Conservation (phyloP, 2,113 vertebrate genomes). For the Colistium nudipinnis region DNA sequence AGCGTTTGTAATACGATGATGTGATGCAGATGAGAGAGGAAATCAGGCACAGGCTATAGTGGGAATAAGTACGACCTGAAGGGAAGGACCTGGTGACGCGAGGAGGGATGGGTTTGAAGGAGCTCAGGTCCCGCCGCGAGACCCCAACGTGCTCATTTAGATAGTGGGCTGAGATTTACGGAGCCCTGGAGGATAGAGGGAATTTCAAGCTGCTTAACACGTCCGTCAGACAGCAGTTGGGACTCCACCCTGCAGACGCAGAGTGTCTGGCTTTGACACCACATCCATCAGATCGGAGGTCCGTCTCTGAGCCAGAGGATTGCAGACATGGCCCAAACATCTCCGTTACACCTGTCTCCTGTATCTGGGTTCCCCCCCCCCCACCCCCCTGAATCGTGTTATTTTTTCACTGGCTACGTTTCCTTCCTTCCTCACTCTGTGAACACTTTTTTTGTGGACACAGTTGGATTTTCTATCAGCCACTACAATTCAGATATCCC, state of each 20-base stretch:
- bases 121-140: conserved; percentile 22
- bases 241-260: conserved; percentile 35
- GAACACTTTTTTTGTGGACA: conserved; percentile 7
- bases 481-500: no score
- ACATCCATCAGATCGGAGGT: conserved; percentile 56
- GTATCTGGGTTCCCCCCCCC: neutral
- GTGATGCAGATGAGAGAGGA: conserved; percentile 35
- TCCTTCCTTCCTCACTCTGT: neutral
- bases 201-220: conserved; percentile 15
- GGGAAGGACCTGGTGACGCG: conserved; percentile 52
- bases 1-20: conserved; percentile 15
- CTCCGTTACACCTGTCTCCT: conserved; percentile 2
- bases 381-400: no score
- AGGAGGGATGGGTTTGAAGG: conserved; percentile 36
- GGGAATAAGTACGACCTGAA: conserved; percentile 42
- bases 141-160: conserved; percentile 31
- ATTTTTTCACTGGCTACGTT: neutral
- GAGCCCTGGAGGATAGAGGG: conserved; percentile 5
- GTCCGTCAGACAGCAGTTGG: conserved; percentile 32
- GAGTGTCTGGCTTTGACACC: conserved; percentile 41
- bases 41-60: conserved; percentile 47
- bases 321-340: conserved; percentile 22
- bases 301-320: conserved; percentile 38
- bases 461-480: neutral
- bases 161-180: conserved; percentile 32